Conservation (phyloP, 1,140 invertebrate genomes). For the Sarcophaga peregrina region DNA sequence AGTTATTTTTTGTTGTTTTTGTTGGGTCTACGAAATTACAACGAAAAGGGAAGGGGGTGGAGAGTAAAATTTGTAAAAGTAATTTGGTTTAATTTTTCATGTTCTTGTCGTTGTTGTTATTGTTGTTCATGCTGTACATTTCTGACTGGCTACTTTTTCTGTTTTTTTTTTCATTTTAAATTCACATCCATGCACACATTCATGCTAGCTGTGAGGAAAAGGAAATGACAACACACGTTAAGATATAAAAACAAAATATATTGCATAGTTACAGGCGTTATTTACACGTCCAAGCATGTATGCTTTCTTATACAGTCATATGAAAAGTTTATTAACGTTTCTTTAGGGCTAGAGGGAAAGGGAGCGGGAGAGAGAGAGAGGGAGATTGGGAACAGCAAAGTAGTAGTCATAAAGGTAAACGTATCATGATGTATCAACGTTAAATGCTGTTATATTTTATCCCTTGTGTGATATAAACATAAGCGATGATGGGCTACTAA, state of each 20-base stretch:
- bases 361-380: too few relatives aligned
- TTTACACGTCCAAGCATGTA: not conserved
- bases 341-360: too few relatives aligned
- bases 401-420: not conserved
- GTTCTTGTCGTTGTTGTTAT: not conserved
- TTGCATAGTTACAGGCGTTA: not conserved
- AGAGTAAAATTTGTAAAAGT: conserved; percentile 8
- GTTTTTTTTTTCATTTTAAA: not conserved
- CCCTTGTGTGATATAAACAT: not conserved
- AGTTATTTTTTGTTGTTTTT: not conserved
- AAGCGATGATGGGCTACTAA: not conserved
- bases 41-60: too few relatives aligned
- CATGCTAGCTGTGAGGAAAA: not conserved
- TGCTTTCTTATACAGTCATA: too few relatives aligned
- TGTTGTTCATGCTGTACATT: too few relatives aligned
- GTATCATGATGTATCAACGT: conserved; percentile 10
- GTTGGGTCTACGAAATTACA: too few relatives aligned
- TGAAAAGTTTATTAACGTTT: too few relatives aligned
- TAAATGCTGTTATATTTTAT: not conserved
- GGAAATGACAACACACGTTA: conserved; percentile 3
- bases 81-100: conserved; percentile 13
- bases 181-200: too few relatives aligned
- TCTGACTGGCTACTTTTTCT: not conserved
- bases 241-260: not conserved
- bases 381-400: too few relatives aligned